A percentile compares a stretch with the other conserved stretches of the same genome.
These are phyloP conservation scores for Lagorchestes hirsutus DNA, from an alignment of 2,797 vertebrate genomes.

Conservation along the genomic window DNA sequence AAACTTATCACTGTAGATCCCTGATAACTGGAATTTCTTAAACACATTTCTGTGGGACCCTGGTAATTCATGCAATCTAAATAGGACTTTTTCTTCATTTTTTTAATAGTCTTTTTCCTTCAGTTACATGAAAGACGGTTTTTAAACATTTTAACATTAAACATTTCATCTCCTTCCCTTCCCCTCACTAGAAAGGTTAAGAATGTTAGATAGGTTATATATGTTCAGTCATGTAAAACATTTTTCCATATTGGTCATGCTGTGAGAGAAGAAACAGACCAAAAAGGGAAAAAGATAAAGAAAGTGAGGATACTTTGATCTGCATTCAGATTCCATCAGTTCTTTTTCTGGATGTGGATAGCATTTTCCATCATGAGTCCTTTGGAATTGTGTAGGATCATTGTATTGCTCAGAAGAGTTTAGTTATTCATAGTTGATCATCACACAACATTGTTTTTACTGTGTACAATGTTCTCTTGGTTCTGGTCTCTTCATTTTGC, in stretches of 20 bases:
- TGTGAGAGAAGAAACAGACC: background rate
- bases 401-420: background rate
- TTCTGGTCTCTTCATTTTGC: background rate
- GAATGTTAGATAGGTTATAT: too few relatives aligned
- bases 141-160: background rate
- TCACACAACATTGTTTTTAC: background rate
- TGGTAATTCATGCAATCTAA: background rate
- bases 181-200: too few relatives aligned
- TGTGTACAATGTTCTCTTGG: background rate
- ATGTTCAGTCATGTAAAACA: background rate
- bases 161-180: background rate
- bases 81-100: background rate
- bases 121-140: background rate
- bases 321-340: background rate
- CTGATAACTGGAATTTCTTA: background rate
- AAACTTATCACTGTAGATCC: slow-evolving; percentile 48
- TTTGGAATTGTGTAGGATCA: background rate
- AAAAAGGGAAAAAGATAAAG: background rate
- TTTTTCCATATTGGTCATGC: background rate
- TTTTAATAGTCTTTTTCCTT: background rate
- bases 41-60: background rate
- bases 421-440: background rate
- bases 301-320: background rate
- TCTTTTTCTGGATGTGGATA: background rate
- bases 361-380: background rate